phyloP scores from a whole-genome alignment of 2,113 vertebrate genomes.

The Clarias magur region DNA sequence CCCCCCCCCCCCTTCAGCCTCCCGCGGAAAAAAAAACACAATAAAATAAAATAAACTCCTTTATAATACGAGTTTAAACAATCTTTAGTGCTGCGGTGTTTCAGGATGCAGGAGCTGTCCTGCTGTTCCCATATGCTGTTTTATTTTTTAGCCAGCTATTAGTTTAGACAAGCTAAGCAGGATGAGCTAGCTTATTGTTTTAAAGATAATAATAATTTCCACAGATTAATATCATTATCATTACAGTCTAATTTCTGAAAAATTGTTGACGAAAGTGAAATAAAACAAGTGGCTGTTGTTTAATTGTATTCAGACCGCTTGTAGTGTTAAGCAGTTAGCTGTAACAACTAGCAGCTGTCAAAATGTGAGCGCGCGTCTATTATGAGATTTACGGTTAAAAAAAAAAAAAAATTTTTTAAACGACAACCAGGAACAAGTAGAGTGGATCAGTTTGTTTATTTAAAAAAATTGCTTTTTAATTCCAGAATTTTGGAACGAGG shows the following conservation, averaged over 20 bases:
- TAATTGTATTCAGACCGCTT: background rate
- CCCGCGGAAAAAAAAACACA: background rate
- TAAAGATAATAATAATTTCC: background rate
- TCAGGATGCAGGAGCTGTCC: too few relatives aligned
- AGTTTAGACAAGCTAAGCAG: background rate
- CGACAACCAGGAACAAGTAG: background rate
- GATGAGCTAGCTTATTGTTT: background rate
- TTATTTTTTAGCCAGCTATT: too few relatives aligned
- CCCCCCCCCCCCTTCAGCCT: too few relatives aligned
- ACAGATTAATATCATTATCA: background rate
- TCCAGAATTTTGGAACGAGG: background rate
- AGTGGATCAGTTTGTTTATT: background rate
- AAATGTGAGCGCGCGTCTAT: background rate
- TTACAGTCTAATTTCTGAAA: background rate
- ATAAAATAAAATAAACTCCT: background rate
- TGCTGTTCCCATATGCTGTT: too few relatives aligned
- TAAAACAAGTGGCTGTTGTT: background rate
- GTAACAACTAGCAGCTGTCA: background rate
- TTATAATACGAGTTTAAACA: background rate
- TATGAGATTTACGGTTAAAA: background rate
- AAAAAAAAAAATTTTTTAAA: too few relatives aligned
- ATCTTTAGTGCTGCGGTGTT: background rate
- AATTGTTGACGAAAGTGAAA: background rate
- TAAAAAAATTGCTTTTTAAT: background rate
- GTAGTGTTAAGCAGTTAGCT: background rate